Conservation (phyloP, 1,140 invertebrate species). For the Protaetia brevitarsis region DNA sequence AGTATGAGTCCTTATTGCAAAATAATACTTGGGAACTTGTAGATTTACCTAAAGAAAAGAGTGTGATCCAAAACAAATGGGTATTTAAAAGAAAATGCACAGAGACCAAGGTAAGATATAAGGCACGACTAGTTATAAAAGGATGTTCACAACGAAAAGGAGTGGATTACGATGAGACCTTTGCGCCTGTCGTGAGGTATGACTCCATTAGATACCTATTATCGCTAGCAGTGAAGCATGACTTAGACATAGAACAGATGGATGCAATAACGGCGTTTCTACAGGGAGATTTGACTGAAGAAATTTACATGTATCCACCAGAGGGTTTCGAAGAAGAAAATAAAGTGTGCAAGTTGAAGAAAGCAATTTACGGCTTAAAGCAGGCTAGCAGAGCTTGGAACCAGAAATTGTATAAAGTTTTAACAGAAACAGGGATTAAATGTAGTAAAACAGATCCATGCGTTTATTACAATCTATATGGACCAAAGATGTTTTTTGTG, state of each 20-base stretch:
- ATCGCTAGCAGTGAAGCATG: conserved; percentile 36
- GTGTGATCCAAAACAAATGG: conserved; percentile 37
- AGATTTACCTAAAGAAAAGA: conserved; percentile 30
- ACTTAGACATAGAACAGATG: conserved; percentile 43
- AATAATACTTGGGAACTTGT: conserved; percentile 44
- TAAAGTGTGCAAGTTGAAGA: conserved; percentile 45
- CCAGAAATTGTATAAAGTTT: conserved; percentile 23
- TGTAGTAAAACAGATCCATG: not conserved
- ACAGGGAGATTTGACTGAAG: conserved; percentile 45
- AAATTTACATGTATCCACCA: conserved; percentile 39
- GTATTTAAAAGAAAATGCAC: conserved; percentile 23
- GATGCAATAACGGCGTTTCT: conserved; percentile 46
- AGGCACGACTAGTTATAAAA: conserved; percentile 20
- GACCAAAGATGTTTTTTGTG: conserved; percentile 35
- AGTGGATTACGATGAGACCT: conserved; percentile 20
- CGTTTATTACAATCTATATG: not conserved
- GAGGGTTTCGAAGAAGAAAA: conserved; percentile 17
- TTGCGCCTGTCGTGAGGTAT: conserved; percentile 31
- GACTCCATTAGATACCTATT: conserved; percentile 36
- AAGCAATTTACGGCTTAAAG: conserved; percentile 50
- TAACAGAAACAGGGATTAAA: not conserved
- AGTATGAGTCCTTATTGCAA: conserved; percentile 37
- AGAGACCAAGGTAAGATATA: not conserved
- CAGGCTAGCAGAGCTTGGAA: conserved; percentile 45
- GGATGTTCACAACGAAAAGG: conserved; percentile 24